Evolutionary conservation across 2,888 invertebrate species (phyloP).

Genomic region (Coleophora deauratella): DNA sequence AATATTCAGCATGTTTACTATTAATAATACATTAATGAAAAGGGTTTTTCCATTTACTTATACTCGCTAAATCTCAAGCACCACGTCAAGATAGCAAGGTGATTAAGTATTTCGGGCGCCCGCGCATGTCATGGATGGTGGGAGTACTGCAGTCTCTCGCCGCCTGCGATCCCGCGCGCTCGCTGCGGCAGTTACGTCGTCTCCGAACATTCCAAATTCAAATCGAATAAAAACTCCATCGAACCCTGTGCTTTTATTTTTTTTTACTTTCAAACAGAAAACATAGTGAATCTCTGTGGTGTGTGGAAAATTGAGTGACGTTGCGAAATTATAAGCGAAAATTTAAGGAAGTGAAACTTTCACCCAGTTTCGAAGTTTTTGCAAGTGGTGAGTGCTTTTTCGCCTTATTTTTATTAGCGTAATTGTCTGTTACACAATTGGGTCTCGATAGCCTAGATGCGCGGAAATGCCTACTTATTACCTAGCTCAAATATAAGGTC

Average conservation of each 20-base stretch:
- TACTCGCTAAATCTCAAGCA: too few species aligned
- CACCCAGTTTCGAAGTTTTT: conserved; percentile 45
- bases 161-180: conserved; percentile 56
- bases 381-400: conserved; percentile 61
- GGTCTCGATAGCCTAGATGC: conserved; percentile 32
- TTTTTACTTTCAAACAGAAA: conserved; percentile 14
- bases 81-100: conserved; percentile 63
- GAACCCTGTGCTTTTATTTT: conserved; percentile 37
- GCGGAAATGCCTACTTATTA: conserved; percentile 23
- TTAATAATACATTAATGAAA: too few species aligned
- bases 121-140: conserved; percentile 37
- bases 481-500: neutral
- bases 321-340: conserved; percentile 18
- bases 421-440: conserved; percentile 48
- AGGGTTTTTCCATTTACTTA: too few species aligned
- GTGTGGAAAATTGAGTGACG: conserved; percentile 43
- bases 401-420: conserved; percentile 52
- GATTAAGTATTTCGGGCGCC: conserved; percentile 60
- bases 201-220: conserved; percentile 38
- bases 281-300: conserved; percentile 52
- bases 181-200: conserved; percentile 37
- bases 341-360: conserved; percentile 26
- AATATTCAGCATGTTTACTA: too few species aligned
- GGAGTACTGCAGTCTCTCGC: conserved; percentile 66
- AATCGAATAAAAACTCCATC: conserved; percentile 17